Conservation (phyloP, 2,797 vertebrate species). For the Xiphophorus birchmanni region DNA sequence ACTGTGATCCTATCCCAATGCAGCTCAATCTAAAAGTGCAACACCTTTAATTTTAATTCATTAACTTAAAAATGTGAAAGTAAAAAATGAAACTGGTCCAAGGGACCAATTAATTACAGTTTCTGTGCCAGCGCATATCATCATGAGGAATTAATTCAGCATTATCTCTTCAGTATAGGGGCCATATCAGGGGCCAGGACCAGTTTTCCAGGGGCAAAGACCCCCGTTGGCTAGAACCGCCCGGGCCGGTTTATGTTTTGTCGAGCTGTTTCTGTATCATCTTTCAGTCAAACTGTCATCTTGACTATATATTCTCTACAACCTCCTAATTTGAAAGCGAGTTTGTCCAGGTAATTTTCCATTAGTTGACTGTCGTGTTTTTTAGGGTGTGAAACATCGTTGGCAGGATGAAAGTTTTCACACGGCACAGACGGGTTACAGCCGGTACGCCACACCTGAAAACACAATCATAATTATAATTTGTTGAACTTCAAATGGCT, state of each 20-base stretch:
- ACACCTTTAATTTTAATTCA: neutral
- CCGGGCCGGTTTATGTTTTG: neutral
- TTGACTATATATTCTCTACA: neutral
- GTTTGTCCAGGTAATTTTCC: constrained; percentile 5
- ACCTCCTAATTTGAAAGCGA: neutral
- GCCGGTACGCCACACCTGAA: constrained; percentile 29
- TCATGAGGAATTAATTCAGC: neutral
- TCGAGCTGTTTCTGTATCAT: neutral
- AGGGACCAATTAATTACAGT: neutral
- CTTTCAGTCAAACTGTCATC: neutral
- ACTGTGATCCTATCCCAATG: neutral
- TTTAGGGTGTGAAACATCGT: neutral
- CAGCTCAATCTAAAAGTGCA: neutral
- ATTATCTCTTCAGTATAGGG: neutral
- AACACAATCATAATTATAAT: neutral
- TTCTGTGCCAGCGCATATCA: neutral
- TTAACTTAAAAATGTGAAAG: neutral
- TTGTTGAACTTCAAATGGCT: neutral
- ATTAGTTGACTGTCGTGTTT: neutral
- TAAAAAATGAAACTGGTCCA: neutral
- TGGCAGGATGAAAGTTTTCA: neutral
- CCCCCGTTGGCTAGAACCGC: neutral
- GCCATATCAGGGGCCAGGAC: neutral
- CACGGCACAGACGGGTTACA: constrained; percentile 6
- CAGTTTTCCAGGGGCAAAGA: no score